A percentile compares a stretch with the other conserved stretches of the same genome.
Conservation (phyloP, 2,113 vertebrate species). For the Poecile atricapillus region DNA sequence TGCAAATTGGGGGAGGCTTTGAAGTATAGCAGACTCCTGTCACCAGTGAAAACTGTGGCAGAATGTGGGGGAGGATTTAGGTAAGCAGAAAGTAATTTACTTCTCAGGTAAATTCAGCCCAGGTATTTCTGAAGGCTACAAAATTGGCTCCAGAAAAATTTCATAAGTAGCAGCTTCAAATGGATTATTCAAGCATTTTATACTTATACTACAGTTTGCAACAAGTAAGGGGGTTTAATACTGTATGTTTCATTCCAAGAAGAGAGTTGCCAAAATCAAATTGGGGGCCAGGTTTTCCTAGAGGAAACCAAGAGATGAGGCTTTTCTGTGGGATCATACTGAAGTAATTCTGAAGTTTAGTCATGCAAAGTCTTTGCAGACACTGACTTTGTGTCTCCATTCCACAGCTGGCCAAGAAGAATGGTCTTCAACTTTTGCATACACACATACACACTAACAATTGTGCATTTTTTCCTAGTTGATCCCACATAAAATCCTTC, state of each 20-base stretch:
- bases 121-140: not conserved
- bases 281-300: not conserved
- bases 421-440: not conserved
- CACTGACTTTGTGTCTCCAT: not conserved
- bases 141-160: not conserved
- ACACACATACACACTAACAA: not conserved
- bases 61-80: not conserved
- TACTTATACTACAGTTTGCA: not conserved
- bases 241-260: not conserved
- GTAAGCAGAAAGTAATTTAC: not conserved
- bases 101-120: not conserved
- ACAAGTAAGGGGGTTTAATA: not conserved
- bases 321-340: not conserved
- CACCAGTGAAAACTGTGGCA: not conserved
- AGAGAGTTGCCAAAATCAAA: not conserved
- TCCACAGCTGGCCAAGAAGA: not conserved
- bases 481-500: not conserved
- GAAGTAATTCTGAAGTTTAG: not conserved
- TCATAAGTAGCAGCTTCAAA: not conserved
- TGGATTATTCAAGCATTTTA: not conserved
- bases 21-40: not conserved
- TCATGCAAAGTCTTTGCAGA: not conserved
- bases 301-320: not conserved
- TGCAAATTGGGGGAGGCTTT: not conserved
- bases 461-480: not conserved